phyloP scores from a whole-genome alignment of 2,797 vertebrate species.

The Peromyscus attwateri region DNA sequence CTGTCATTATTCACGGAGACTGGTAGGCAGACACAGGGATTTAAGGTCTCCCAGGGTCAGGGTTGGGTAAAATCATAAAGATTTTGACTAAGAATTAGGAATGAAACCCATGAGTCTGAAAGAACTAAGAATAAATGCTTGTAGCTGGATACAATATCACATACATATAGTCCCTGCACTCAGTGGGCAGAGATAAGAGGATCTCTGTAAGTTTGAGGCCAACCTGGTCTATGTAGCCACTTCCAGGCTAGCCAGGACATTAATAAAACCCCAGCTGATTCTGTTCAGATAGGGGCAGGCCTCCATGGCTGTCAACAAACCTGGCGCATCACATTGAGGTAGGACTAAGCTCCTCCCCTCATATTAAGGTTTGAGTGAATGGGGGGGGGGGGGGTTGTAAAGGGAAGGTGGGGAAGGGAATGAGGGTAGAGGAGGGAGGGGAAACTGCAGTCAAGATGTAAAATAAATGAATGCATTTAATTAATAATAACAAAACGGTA shows the following conservation, averaged over 20 bases:
- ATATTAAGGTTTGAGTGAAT: background rate
- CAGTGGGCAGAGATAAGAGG: background rate
- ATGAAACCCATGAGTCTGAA: background rate
- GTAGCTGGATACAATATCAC: background rate
- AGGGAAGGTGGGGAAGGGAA: background rate
- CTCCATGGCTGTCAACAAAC: background rate
- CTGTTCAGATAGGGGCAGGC: background rate
- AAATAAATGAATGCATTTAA: background rate
- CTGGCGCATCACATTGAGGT: background rate
- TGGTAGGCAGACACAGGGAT: background rate
- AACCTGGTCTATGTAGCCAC: background rate
- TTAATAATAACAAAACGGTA: background rate
- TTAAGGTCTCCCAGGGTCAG: background rate
- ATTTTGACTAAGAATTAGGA: background rate
- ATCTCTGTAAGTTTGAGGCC: background rate
- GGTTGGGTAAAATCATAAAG: background rate
- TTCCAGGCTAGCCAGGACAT: background rate
- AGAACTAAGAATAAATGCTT: background rate
- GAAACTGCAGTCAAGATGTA: background rate
- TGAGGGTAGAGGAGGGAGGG: background rate
- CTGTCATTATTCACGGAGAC: background rate
- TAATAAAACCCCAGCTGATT: background rate
- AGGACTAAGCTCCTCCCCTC: background rate
- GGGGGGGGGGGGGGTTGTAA: fast-evolving
- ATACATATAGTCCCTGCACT: background rate